These are phyloP conservation scores for Neosalanx taihuensis DNA, from an alignment of 2,797 vertebrate genomes.

Conservation along the genomic window DNA sequence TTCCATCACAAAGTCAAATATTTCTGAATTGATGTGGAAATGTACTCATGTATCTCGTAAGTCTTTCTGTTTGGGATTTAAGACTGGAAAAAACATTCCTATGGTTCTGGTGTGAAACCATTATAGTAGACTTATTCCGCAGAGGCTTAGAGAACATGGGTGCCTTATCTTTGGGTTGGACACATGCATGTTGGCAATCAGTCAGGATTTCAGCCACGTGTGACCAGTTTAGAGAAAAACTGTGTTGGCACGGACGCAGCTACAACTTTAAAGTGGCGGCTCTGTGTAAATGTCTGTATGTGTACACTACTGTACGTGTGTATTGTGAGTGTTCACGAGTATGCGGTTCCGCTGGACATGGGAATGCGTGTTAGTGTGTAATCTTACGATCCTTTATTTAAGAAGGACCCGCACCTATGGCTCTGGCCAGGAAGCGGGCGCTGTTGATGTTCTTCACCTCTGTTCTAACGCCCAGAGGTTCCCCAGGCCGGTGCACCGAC, in stretches of 20 bases:
- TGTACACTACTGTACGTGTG: background rate
- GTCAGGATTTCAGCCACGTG: constrained; percentile 5
- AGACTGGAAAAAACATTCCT: background rate
- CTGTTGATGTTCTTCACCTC: constrained; percentile 99
- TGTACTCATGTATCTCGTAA: constrained; percentile 14
- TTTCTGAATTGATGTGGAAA: constrained; percentile 35
- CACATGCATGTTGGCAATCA: constrained; percentile 35
- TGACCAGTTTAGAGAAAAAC: constrained; percentile 22
- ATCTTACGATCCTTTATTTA: background rate
- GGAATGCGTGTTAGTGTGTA: background rate
- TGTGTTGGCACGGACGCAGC: constrained; percentile 12
- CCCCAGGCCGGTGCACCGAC: constrained; percentile 88
- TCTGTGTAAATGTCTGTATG: background rate
- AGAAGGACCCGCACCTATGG: constrained; percentile 72
- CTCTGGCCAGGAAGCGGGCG: constrained; percentile 83
- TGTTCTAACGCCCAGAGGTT: constrained; percentile 85
- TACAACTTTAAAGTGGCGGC: background rate
- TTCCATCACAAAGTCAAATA: constrained; percentile 34
- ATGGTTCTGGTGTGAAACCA: no score
- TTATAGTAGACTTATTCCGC: constrained; percentile 14
- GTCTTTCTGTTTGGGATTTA: constrained; percentile 2
- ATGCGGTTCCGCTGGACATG: background rate
- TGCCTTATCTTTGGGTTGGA: constrained; percentile 39
- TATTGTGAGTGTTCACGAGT: background rate
- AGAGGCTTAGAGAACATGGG: constrained; percentile 4